A percentile compares a stretch with the other conserved stretches of the same genome.
Conservation (phyloP, 2,113 vertebrate genomes). For the Tachuris rubrigastra region DNA sequence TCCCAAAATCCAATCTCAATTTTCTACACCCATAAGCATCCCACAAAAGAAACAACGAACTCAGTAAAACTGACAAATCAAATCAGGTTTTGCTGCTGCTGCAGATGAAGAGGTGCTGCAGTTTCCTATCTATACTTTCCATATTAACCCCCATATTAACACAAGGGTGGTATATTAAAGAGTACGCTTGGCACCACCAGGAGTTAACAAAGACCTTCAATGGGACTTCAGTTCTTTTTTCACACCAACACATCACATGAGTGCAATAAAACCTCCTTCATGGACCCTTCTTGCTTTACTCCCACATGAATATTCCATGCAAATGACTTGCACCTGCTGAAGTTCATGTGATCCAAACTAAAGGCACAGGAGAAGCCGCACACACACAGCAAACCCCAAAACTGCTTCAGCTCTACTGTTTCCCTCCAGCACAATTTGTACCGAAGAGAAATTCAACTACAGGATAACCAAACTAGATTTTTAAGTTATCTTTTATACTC, state of each 20-base stretch:
- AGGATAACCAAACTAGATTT: background rate
- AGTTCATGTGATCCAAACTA: background rate
- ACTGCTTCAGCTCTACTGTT: accelerated
- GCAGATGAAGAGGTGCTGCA: background rate
- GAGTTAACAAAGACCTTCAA: background rate
- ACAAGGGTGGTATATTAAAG: background rate
- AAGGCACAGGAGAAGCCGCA: background rate
- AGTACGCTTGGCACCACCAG: background rate
- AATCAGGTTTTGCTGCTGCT: background rate
- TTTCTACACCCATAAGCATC: background rate
- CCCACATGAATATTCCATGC: background rate
- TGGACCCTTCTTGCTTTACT: background rate
- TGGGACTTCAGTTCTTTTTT: background rate
- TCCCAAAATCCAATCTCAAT: background rate
- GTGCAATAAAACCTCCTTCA: background rate
- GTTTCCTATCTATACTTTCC: background rate
- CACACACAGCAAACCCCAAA: background rate
- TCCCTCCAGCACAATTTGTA: background rate
- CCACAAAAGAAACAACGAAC: background rate
- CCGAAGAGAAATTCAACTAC: background rate
- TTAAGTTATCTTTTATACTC: background rate
- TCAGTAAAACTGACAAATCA: background rate
- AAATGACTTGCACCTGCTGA: background rate
- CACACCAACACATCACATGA: background rate
- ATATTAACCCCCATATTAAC: background rate